Evolutionary conservation across 2,797 vertebrate species (phyloP), one percentile per base, ranked within the genome.

Genomic region (Eulemur rubriventer): DNA sequence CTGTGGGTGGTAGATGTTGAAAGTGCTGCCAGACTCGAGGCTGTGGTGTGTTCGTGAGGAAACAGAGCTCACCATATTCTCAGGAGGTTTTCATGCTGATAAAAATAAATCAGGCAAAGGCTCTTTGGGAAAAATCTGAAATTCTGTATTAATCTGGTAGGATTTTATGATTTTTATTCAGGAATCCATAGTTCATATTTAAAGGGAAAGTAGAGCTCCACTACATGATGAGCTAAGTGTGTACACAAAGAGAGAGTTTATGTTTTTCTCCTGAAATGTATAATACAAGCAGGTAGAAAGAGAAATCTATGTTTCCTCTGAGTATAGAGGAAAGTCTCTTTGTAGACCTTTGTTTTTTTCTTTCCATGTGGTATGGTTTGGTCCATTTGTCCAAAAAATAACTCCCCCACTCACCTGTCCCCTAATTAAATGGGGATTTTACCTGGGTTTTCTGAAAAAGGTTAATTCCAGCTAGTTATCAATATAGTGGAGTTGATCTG

Each of bases 1-100:
- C 61, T 82, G 89, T 96, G 96, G 91, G 93, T 67, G 48, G 96
- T 28, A 84, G 88, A 35, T n/a, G 63, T 28, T 41, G 30, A 46
- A 61, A 72, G 43, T 1, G 9, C 76, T 82, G 67, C 95, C 91
- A 92, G 89, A 43, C 41, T 43, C 6, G 10, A 6, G 1, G 41
- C 48, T 22, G 33, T 6, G 6, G 11, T 2, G 12, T 52, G 61
- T 89, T 76, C 50, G 28, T 26, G 33, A 79, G 48, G 78, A 96
- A 78, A 72, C 16, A 59, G 67, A 91, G 76, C 46, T 90, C 65
- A 78, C 41, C 70, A 61, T 33, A 87, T 63, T 94, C 84, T 92
- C 81, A 79, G 11, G 13, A 67, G 73, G 41, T 22, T 61, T 90
- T 76, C 55, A 7, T 7, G 35, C 43, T 57, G 55, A 93, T 63